Percentiles rank a stretch among this genome's conserved stretches.
phyloP scores from a whole-genome alignment of 2,797 vertebrate species.

The Myripristis murdjan region DNA sequence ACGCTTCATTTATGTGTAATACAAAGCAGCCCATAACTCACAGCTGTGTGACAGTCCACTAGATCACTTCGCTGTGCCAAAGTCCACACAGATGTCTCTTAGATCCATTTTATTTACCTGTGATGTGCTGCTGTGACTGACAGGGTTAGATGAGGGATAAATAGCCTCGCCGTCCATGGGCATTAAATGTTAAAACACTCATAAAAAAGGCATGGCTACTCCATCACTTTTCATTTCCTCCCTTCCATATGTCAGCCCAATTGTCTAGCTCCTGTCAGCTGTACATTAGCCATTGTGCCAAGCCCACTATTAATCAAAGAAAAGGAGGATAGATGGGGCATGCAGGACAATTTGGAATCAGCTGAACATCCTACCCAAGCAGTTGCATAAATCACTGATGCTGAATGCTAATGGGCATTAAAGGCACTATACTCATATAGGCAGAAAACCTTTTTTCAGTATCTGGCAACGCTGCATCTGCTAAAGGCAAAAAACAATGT shows the following conservation, averaged over 20 bases:
- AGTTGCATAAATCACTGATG: background rate
- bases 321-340: conserved; percentile 18
- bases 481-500: too few species aligned
- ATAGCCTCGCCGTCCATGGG: conserved; percentile 28
- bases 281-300: conserved; percentile 45
- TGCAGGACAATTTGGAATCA: conserved; percentile 4
- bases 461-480: too few species aligned
- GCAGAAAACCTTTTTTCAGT: too few species aligned
- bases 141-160: conserved; percentile 50
- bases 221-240: conserved; percentile 62
- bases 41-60: conserved; percentile 18
- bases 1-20: conserved; percentile 8
- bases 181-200: conserved; percentile 50
- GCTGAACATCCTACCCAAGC: conserved; percentile 17
- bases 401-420: background rate
- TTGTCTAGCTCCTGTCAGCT: conserved; percentile 56
- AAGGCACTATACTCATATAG: background rate
- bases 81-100: conserved; percentile 33
- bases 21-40: background rate
- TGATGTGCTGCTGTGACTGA: conserved; percentile 40
- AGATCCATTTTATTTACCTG: conserved; percentile 36
- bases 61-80: conserved; percentile 21
- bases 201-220: conserved; percentile 34
- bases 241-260: conserved; percentile 53
- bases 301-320: conserved; percentile 40